Evolutionary conservation across 2,888 invertebrate species (phyloP), one percentile per base, ranked within the genome.

Genomic region (Tuberolachnus salignus): DNA sequence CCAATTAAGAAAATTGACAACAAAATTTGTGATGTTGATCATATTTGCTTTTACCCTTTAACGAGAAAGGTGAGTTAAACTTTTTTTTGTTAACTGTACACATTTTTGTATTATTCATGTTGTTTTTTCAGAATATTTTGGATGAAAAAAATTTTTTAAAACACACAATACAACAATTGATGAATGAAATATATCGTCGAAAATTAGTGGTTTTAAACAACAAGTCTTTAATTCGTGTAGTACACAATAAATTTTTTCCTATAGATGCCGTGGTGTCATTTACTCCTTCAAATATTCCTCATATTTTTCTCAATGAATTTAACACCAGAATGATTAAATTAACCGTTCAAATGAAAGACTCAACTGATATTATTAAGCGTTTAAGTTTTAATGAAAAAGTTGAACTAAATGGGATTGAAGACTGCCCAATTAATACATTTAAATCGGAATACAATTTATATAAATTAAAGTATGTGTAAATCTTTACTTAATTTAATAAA

Each of bases 131-230:
- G 78, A 59, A 69, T 42, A 57, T 19, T 26, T 13, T 59, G 21
- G 34, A 49, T 0, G 34, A 67, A 49, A 8, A 78, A 19, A 16
- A 4, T n/a, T 16, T 59, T 14, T 11, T 67, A 11, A 21, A 67
- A 21, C 13, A 16, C 11, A 21, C 42, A 49, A n/a, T 61, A n/a
- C 69, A 67, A 8, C 59, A 9, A 61, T 78, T 78, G 9, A 69
- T 51, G 57, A 13, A 78, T 59, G 67, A 78, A 78, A 51, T 78
- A 59, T 8, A 0, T 13, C 34, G 0, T 34, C 34, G 49, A 51
- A n/a, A 69, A 11, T 1, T 67, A 26, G 49, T 78, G 42, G 61
- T 69, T 57, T 59, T 78, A 49, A 78, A 69, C 51, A 69, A 78
- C 51, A 49, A 19, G 16, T 61, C 78, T 13, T 51, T 42, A 51